phyloP scores from a whole-genome alignment of 2,113 vertebrate genomes.

The Tetrao urogallus region DNA sequence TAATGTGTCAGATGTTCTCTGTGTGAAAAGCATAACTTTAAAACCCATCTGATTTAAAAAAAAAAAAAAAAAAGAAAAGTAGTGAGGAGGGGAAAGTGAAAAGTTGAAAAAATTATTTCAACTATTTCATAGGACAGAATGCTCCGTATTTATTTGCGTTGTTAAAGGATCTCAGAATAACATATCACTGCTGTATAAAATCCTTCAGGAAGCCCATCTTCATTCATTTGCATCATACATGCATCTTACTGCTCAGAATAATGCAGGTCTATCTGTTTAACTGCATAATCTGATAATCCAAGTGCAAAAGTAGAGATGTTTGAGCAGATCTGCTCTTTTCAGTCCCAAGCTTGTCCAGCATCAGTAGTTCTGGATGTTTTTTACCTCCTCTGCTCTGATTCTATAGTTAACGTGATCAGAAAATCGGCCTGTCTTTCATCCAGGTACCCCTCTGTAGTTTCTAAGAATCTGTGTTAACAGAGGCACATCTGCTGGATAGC shows the following conservation, averaged over 20 bases:
- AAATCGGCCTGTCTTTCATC: background rate
- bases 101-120: background rate
- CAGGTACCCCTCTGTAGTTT: background rate
- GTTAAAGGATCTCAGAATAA: background rate
- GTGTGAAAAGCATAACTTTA: background rate
- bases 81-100: rapidly evolving
- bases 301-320: background rate
- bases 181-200: background rate
- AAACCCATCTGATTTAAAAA: background rate
- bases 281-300: background rate
- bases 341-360: background rate
- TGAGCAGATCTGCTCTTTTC: background rate
- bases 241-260: background rate
- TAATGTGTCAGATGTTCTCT: background rate
- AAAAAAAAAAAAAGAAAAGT: too few relatives aligned
- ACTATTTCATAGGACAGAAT: background rate
- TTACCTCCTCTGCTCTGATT: background rate
- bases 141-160: background rate
- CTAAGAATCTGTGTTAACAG: background rate
- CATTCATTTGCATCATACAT: background rate
- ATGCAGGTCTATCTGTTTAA: background rate
- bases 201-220: background rate
- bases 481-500: background rate
- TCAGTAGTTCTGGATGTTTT: background rate
- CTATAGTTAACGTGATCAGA: background rate